Base-by-base conservation (phyloP, 2,113 vertebrate species). In the Narcine bancroftii region DNA sequence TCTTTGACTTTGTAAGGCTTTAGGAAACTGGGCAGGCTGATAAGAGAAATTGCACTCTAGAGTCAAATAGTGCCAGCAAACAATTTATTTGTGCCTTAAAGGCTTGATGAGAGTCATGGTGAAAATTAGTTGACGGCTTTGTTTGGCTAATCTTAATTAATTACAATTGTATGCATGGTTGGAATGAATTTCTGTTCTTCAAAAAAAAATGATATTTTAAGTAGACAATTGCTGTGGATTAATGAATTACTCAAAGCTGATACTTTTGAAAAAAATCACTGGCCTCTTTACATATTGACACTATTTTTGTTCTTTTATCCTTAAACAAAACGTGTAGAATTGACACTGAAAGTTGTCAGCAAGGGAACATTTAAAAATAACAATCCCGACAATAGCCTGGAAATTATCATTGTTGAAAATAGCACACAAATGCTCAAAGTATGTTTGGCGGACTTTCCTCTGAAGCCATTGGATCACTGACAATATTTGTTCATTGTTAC, bases 1-100 rank as follows among this genome's bases (percentile, higher is more conserved):
- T 87, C 81, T 87, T 60, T 87, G 81, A 60, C 53, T 60, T 83
- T 91, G 36, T 91, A 47, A 91, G 65, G 89, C 89, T 69, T 63
- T 91, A 91, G 89, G 89, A 91, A 91, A 69, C 89, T 91, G 89
- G 89, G 89, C 39, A 71, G 39, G 63, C 89, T 69, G 89, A 91
- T 91, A 91, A 91, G 60, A 91, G 65, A 91, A 69, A 91, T 66
- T 91, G 65, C 39, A 91, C 89, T 65, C 89, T 47, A 33, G 89
- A 65, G 89, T 69, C 65, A 91, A 9, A 91, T 91, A 71, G 89
- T 29, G 63, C 29, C 29, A 91, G 42, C 89, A 47, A 91, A 60
- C 89, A 91, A 91, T 69, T 91, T 69, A 63, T 60, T 87, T 36
- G 63, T 71, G 89, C 65, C 89, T 91, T 69, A 42, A 33, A 91